Evolutionary conservation across 2,113 vertebrate species (phyloP), one percentile per base, ranked within the genome.

Genomic region (Diadophis punctatus): DNA sequence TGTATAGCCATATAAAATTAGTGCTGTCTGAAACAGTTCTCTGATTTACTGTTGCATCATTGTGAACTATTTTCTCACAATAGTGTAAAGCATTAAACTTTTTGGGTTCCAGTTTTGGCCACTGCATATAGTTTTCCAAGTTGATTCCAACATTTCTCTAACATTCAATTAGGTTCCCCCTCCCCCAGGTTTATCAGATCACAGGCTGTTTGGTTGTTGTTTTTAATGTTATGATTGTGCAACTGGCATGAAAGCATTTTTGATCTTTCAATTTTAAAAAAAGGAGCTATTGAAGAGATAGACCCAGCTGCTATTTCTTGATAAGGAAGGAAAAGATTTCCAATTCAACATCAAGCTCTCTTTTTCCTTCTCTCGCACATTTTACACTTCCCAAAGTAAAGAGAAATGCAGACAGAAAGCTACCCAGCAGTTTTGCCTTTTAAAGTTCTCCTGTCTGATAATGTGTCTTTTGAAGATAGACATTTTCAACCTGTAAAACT

Each of bases 201-300:
- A 34, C 30, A 0, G 43, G 5, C 46, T 92, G 52, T 1, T 60
- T 1, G 25, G 52, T 93, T 92, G 90, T 52, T 88, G 14, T 87
- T 91, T 63, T 68, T 52, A 94, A 92, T 63, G 34, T 87, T 16
- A 14, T 49, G 68, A 87, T 91, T 12, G 11, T 95, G 93, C 51
- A 90, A 95, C 51, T 93, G 63, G 92, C 87, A 1, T 93, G 84
- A 93, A 90, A 93, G 95, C 95, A 94, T 68, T 86, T 93, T 86
- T 96, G 91, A 96, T 96, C 94, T 96, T 97, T 96, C 96, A 96
- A 95, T 97, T 96, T 46, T 95, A 97, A 96, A n/a, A 96, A 23
- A 96, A 23, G 68, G 68, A 94, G 0, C 92, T 95, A 89, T 12
- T 94, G 96, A 94, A 94, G 93, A 94, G 87, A 86, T 93, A 95